Conservation (phyloP, 2,797 vertebrate genomes). For the Muscicapa comitata region DNA sequence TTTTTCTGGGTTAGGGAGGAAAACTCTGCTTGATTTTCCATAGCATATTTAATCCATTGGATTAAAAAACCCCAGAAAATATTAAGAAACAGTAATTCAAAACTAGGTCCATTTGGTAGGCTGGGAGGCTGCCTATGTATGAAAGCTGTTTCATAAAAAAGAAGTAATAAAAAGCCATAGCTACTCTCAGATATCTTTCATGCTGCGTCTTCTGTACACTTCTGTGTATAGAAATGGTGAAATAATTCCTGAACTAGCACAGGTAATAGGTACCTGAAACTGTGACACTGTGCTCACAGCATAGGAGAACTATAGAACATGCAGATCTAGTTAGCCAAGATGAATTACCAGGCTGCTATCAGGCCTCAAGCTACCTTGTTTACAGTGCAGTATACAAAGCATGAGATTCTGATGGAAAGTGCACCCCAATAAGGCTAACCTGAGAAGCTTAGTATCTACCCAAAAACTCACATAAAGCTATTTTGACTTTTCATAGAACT, state of each 20-base stretch:
- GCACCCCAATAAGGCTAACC: not conserved
- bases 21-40: not conserved
- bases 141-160: not conserved
- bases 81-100: not conserved
- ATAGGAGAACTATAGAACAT: accelerated
- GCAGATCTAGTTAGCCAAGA: not conserved
- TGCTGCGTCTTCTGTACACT: not conserved
- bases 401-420: not conserved
- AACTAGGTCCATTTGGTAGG: not conserved
- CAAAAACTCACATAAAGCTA: not conserved
- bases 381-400: not conserved
- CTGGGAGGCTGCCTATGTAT: not conserved
- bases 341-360: not conserved
- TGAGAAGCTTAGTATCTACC: not conserved
- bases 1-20: not conserved
- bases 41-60: not conserved
- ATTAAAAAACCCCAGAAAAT: not conserved
- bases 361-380: not conserved
- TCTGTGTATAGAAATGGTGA: not conserved
- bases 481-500: not conserved
- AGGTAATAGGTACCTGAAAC: not conserved
- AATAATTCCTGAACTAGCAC: not conserved
- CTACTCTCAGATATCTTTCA: not conserved
- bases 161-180: not conserved
- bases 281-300: not conserved